A percentile compares a stretch with the other conserved stretches of the same genome.
Conservation (phyloP, 2,797 vertebrate species). For the Scyliorhinus canicula region DNA sequence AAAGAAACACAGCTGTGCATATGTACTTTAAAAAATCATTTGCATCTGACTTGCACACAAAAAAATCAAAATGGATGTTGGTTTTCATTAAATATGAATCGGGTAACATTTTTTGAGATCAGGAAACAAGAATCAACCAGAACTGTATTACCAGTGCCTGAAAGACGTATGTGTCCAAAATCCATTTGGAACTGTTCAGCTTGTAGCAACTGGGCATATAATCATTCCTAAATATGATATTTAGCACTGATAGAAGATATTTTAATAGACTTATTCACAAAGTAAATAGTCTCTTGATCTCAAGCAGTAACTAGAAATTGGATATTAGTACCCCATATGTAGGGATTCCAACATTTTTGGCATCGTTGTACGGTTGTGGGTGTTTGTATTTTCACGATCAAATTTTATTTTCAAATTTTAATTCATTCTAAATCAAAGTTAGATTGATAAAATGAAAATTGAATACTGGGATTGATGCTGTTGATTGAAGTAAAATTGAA, state of each 20-base stretch:
- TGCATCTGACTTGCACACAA: slow-evolving; percentile 12
- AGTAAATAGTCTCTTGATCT: neutral
- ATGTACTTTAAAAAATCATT: neutral
- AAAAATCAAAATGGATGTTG: slow-evolving; percentile 9
- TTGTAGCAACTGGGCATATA: neutral
- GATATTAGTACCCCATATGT: slow-evolving; percentile 9
- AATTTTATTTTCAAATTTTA: slow-evolving; percentile 29
- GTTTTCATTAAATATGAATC: slow-evolving; percentile 21
- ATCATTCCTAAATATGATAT: neutral
- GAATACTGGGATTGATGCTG: slow-evolving; percentile 4
- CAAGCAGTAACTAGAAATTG: neutral
- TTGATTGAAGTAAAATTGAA: slow-evolving; percentile 6
- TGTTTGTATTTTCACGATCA: slow-evolving; percentile 4
- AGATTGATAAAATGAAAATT: neutral
- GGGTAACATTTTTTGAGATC: neutral
- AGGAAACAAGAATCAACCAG: neutral
- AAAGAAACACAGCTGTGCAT: neutral
- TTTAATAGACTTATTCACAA: slow-evolving; percentile 1
- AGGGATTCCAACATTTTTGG: neutral
- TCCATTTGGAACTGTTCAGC: slow-evolving; percentile 6
- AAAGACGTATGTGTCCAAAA: neutral
- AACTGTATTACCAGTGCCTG: slow-evolving; percentile 10
- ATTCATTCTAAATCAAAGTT: slow-evolving; percentile 10
- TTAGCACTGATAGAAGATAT: slow-evolving; percentile 6
- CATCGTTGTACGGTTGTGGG: neutral